Percentiles rank a stretch among this genome's conserved stretches.
phyloP scores from a whole-genome alignment of 92 coral and sea anemone species.

The Blastomussa wellsi region DNA sequence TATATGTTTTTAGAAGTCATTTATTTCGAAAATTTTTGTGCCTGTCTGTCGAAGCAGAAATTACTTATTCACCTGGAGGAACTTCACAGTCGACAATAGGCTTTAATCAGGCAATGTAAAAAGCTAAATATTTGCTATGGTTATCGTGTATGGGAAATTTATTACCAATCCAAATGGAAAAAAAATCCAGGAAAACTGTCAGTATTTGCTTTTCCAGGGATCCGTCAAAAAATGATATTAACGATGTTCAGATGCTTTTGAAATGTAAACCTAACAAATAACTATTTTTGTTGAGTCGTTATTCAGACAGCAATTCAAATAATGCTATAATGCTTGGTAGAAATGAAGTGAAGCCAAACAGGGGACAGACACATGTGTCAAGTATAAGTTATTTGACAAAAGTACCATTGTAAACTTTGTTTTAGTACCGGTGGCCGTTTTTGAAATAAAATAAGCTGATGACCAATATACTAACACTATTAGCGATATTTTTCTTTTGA shows the following conservation, averaged over 20 bases:
- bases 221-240: background rate
- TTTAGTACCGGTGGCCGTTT: background rate
- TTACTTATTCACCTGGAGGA: background rate
- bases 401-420: too few species aligned
- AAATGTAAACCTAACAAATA: too few species aligned
- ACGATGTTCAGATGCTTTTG: too few species aligned
- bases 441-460: background rate
- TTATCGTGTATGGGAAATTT: background rate
- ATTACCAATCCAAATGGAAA: background rate
- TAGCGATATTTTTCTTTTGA: background rate
- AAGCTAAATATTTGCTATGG: background rate
- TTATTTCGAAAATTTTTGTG: background rate
- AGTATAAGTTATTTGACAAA: too few species aligned
- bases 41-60: background rate
- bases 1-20: background rate
- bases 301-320: too few species aligned
- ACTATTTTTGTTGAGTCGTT: background rate
- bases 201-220: background rate
- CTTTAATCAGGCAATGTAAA: background rate
- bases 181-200: background rate
- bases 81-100: constrained; percentile 2
- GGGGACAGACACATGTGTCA: too few species aligned
- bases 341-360: background rate
- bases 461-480: background rate
- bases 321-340: too few species aligned